Base-by-base conservation (phyloP, 2,797 vertebrate genomes). In the Arnoldichthys spilopterus region DNA sequence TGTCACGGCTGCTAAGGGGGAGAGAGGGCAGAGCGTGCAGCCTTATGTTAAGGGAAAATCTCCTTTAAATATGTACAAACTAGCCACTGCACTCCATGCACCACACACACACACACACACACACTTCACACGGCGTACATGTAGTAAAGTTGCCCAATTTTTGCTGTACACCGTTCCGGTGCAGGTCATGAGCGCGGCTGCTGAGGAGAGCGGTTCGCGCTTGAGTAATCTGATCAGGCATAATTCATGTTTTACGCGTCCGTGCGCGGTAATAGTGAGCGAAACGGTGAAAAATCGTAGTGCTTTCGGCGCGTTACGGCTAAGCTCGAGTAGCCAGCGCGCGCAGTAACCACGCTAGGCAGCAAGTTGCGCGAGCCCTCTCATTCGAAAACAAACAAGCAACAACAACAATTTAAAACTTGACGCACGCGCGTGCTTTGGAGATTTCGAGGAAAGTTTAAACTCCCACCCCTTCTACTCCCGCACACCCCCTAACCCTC, bases 391-490 rank as follows among this genome's bases (percentile, higher is more conserved):
- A 28, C 9, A 47, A 45, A 30, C 4, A 26, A 34, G 40, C 30
- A 34, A 22, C 8, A 9, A 24, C 20, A 9, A 37, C 28, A 2
- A 18, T 13, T 32, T 51, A 20, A 58, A 61, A 61, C 16, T 30
- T 28, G 1, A 32, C 28, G 16, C 0, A 28, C 58, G 30, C 28
- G 51, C 43, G 90, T 86, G 85, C 85, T 12, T 85, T 82, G 80
- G 91, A 93, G 91, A 92, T 91, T 88, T 84, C 15, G 45, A 11
- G 12, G 15, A 93, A 94, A 94, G 91, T 94, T 94, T 88, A 90
- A 89, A 90, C 88, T 87, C 85, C 87, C 85, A 86, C 85, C 76
- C 86, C n/a, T n/a, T n/a, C n/a, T n/a, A n/a, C n/a, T 85, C 86
- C 84, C 76, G 34, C 56, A 26, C 12, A 1, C 13, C 56, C 54